Base-by-base conservation (phyloP, 2,797 vertebrate genomes). In the Dromococcyx pavoninus region DNA sequence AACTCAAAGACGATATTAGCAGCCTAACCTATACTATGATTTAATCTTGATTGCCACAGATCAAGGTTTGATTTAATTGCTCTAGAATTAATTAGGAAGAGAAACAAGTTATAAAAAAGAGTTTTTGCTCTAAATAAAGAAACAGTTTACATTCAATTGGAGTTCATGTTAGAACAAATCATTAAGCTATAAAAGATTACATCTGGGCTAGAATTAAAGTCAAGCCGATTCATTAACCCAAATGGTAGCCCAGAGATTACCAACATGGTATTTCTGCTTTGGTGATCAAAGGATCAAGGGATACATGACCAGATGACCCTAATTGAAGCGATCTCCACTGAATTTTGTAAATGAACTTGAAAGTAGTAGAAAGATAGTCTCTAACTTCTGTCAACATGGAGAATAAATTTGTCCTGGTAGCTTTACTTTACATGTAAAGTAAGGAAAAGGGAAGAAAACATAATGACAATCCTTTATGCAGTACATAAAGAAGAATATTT, bases 171-270 rank as follows among this genome's bases (percentile, higher is more conserved):
- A 86, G 96, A 97, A 94, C 94, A 97, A 97, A 97, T 97, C 97
- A 96, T 94, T 96, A 97, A 94, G 92, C 95, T 94, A 92, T 94
- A 91, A 96, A 97, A 97, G 96, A 97, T 97, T 97, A 97, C 95
- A 97, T 97, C 95, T 97, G 95, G 93, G 83, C 89, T 97, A 96
- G 96, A 98, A 96, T 98, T 96, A 97, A 97, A 97, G 94, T 97
- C 96, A 97, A 97, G 94, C 91, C 65, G 96, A 97, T 97, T 97
- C 95, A 97, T 97, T 98, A 98, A 97, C 83, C 95, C 96, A 95
- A 97, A 95, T 96, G 92, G 95, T 95, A 91, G 91, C 86, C 91
- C 82, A 96, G 96, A 96, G 97, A 97, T 97, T 95, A 96, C 87
- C 72, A 86, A 95, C 95, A 93, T 81, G 60, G 94, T 94, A 57